Percentiles rank a stretch among this genome's conserved stretches.
Evolutionary conservation across 2,113 vertebrate genomes (phyloP).

Genomic region (Gasterosteus aculeatus): DNA sequence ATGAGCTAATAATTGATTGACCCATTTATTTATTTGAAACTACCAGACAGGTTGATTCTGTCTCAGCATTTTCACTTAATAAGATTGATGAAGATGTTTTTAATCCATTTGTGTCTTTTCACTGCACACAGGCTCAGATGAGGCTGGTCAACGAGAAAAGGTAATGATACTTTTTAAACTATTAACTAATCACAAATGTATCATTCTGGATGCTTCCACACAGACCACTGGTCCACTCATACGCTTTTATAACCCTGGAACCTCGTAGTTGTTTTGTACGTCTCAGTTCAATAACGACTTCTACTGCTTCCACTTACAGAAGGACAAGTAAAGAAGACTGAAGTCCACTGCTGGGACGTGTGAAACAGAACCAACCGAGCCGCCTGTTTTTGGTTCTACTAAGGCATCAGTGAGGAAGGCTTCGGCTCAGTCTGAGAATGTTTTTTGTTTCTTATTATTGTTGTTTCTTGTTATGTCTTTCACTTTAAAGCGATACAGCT

Average conservation of each 20-base stretch:
- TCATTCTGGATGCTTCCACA: background rate
- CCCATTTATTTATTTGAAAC: fast-evolving
- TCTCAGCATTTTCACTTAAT: fast-evolving
- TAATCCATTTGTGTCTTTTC: constrained; percentile 2
- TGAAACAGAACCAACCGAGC: background rate
- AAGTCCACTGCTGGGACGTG: background rate
- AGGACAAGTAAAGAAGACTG: constrained; percentile 67
- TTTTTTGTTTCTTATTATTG: no score
- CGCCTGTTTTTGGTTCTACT: background rate
- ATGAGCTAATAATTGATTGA: background rate
- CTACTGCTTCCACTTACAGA: constrained; percentile 54
- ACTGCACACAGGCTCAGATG: constrained; percentile 51
- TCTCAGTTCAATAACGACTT: background rate
- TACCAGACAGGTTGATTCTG: fast-evolving
- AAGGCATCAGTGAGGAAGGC: background rate
- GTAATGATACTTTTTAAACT: constrained; percentile 29
- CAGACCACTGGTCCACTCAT: background rate
- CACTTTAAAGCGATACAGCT: background rate
- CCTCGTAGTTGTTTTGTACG: background rate
- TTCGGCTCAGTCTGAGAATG: background rate
- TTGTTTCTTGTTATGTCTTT: background rate
- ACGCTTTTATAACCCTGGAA: background rate
- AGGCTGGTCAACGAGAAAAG: constrained; percentile 59
- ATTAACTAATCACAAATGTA: background rate
- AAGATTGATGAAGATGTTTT: background rate